phyloP scores from a whole-genome alignment of 1,140 invertebrate genomes.

The Drosophila nannoptera region DNA sequence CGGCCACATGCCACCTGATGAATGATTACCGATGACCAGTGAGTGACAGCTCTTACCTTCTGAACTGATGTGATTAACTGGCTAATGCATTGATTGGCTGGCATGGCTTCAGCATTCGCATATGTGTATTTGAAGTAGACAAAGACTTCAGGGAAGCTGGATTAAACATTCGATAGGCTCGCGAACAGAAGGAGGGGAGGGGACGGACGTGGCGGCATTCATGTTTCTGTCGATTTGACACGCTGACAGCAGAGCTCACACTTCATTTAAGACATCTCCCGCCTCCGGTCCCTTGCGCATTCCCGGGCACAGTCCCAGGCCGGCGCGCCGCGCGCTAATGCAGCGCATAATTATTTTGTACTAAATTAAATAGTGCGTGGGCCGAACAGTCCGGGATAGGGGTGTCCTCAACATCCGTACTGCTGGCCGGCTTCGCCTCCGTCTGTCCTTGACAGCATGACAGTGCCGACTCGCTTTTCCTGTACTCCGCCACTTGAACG shows the following conservation, averaged over 20 bases:
- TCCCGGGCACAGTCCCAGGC: no score
- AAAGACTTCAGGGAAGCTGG: no score
- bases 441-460: slow-evolving; percentile 54
- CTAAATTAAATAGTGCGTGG: slow-evolving; percentile 77
- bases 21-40: no score
- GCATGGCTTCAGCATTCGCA: no score
- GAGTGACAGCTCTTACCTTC: no score
- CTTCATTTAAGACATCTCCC: slow-evolving; percentile 72
- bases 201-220: slow-evolving; percentile 42
- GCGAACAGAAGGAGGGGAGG: neutral
- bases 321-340: slow-evolving; percentile 58
- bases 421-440: neutral
- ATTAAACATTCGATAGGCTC: no score
- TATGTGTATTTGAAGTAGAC: no score
- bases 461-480: slow-evolving; percentile 30
- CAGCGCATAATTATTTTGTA: slow-evolving; percentile 77
- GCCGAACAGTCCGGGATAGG: slow-evolving; percentile 42
- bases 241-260: slow-evolving; percentile 69
- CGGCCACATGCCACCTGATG: no score
- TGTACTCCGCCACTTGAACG: slow-evolving; percentile 49
- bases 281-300: slow-evolving; percentile 11
- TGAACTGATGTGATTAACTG: no score
- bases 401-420: no score
- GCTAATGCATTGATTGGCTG: no score
- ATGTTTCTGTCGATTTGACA: slow-evolving; percentile 46